phyloP scores from a whole-genome alignment of 2,113 vertebrate genomes.

The Salvelinus alpinus region DNA sequence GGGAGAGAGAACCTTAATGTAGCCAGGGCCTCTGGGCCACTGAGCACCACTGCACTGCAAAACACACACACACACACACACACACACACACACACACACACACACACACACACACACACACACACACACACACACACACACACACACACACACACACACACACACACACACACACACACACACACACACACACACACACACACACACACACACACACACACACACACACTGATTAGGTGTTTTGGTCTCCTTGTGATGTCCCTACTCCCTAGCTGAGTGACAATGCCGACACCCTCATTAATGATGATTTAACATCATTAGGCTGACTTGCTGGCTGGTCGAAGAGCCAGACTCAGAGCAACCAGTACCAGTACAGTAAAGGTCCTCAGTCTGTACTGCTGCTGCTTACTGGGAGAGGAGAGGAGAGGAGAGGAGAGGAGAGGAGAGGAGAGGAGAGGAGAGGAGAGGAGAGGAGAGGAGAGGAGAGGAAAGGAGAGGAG shows the following conservation, averaged over 20 bases:
- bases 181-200: too few relatives aligned
- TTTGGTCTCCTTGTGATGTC: neutral
- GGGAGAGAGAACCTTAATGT: too few relatives aligned
- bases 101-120: too few relatives aligned
- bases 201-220: too few relatives aligned
- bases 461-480: neutral
- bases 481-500: neutral
- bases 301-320: neutral
- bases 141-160: too few relatives aligned
- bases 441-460: neutral
- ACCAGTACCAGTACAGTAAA: neutral
- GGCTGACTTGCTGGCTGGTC: too few relatives aligned
- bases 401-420: neutral
- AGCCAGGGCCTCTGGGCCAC: too few relatives aligned
- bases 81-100: too few relatives aligned
- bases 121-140: neutral
- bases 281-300: neutral
- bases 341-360: neutral
- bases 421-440: neutral
- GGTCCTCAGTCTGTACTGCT: too few relatives aligned
- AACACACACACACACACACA: too few relatives aligned
- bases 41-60: too few relatives aligned
- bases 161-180: too few relatives aligned
- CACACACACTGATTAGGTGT: neutral
- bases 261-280: neutral